Conservation (phyloP, 2,888 invertebrate genomes). For the Melitaea athalia region DNA sequence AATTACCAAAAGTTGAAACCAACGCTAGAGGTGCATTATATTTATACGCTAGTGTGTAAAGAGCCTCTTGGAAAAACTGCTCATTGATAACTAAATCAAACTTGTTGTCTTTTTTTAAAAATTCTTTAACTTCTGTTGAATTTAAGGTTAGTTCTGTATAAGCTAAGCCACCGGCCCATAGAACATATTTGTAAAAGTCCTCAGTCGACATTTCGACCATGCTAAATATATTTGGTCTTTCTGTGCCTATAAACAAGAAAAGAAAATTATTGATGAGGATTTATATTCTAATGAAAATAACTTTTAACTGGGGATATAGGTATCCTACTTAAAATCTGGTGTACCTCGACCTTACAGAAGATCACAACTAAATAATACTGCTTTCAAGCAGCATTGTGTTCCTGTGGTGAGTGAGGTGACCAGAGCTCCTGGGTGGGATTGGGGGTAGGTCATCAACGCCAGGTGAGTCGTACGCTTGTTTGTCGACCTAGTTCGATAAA, state of each 20-base stretch:
- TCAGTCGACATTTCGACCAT: constrained; percentile 66
- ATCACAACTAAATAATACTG: too few relatives aligned
- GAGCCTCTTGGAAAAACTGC: constrained; percentile 75
- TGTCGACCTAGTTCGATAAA: too few relatives aligned
- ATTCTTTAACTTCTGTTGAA: constrained; percentile 57
- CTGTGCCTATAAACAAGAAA: constrained; percentile 52
- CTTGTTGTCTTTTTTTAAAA: constrained; percentile 58
- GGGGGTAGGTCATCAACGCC: too few relatives aligned
- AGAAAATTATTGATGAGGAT: neutral
- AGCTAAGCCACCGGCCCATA: constrained; percentile 64
- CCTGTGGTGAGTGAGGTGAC: too few relatives aligned
- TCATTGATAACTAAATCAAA: constrained; percentile 77
- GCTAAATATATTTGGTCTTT: constrained; percentile 67
- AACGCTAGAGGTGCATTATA: constrained; percentile 68
- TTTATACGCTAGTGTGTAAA: constrained; percentile 70
- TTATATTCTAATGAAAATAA: too few relatives aligned
- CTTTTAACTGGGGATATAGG: too few relatives aligned
- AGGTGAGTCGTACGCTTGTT: too few relatives aligned
- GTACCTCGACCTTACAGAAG: too few relatives aligned
- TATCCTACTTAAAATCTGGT: too few relatives aligned
- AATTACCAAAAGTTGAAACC: constrained; percentile 69
- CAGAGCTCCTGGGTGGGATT: too few relatives aligned
- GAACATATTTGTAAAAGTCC: constrained; percentile 59
- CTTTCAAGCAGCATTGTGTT: too few relatives aligned
- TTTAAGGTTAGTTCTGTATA: constrained; percentile 64